Evolutionary conservation across 2,113 vertebrate species (phyloP).

Genomic region (Colaptes auratus): DNA sequence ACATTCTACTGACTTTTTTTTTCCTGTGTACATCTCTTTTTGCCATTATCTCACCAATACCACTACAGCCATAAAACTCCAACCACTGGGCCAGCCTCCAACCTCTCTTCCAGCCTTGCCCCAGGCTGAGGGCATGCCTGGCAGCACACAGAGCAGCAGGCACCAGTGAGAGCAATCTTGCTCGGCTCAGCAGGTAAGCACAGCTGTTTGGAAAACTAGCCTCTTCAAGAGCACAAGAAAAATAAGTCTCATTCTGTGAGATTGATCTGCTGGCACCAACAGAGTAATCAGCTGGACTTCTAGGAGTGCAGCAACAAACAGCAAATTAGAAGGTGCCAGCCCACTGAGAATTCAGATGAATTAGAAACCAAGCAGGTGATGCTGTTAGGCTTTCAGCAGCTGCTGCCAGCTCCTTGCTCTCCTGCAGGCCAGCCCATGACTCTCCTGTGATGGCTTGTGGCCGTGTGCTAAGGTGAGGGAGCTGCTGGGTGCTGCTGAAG

Average conservation of each 20-base stretch:
- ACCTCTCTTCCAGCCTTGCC: background rate
- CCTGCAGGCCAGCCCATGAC: background rate
- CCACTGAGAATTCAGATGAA: constrained; percentile 22
- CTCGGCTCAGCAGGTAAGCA: constrained; percentile 40
- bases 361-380: background rate
- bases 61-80: background rate
- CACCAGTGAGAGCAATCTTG: background rate
- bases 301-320: constrained; percentile 31
- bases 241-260: constrained; percentile 25
- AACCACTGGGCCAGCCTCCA: background rate
- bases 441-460: background rate
- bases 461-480: accelerated
- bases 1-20: background rate
- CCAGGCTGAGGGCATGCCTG: background rate
- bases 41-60: background rate
- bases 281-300: constrained; percentile 50
- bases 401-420: background rate
- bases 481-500: accelerated
- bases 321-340: constrained; percentile 49
- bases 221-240: constrained; percentile 9
- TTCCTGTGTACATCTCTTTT: background rate
- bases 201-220: constrained; percentile 57
- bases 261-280: constrained; percentile 39
- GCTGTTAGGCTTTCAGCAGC: background rate
- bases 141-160: accelerated